These are phyloP conservation scores for Melikaiella ostensackeni DNA, from an alignment of 2,888 invertebrate genomes.

Conservation along the genomic window DNA sequence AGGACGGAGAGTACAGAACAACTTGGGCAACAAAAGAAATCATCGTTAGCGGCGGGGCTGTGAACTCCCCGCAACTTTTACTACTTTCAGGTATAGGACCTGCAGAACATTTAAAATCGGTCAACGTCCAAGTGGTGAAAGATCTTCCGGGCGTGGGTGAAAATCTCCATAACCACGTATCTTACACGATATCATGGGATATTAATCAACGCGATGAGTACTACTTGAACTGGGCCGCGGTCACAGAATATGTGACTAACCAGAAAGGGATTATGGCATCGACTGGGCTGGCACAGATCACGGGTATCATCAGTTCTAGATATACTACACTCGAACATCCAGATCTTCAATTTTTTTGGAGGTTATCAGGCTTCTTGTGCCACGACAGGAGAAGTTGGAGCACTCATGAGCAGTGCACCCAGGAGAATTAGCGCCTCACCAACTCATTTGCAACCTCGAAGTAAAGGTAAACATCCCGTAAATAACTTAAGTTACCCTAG, in stretches of 20 bases:
- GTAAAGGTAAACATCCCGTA: constrained; percentile 79
- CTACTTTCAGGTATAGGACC: constrained; percentile 85
- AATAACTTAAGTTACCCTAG: background rate
- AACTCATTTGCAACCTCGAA: constrained; percentile 83
- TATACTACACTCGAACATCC: constrained; percentile 81
- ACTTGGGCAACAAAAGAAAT: constrained; percentile 75
- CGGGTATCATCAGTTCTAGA: constrained; percentile 82
- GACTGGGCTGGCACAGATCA: constrained; percentile 83
- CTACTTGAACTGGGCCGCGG: constrained; percentile 82
- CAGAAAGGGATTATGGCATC: constrained; percentile 82
- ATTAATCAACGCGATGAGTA: constrained; percentile 79
- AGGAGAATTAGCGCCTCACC: constrained; percentile 79
- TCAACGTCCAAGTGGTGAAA: constrained; percentile 81
- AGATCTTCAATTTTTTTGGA: constrained; percentile 83
- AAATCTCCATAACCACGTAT: constrained; percentile 85
- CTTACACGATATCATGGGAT: constrained; percentile 80
- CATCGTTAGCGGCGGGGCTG: constrained; percentile 82
- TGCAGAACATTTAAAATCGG: constrained; percentile 79
- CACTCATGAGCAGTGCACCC: constrained; percentile 67
- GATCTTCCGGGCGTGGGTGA: constrained; percentile 84
- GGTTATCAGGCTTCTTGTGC: constrained; percentile 83
- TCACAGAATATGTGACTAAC: constrained; percentile 81
- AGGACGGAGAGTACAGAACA: constrained; percentile 62
- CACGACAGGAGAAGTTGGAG: constrained; percentile 76
- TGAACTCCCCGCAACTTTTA: constrained; percentile 84